Evolutionary conservation across 2,888 invertebrate genomes (phyloP), one percentile per base, ranked within the genome.

Genomic region (Spisula solida): DNA sequence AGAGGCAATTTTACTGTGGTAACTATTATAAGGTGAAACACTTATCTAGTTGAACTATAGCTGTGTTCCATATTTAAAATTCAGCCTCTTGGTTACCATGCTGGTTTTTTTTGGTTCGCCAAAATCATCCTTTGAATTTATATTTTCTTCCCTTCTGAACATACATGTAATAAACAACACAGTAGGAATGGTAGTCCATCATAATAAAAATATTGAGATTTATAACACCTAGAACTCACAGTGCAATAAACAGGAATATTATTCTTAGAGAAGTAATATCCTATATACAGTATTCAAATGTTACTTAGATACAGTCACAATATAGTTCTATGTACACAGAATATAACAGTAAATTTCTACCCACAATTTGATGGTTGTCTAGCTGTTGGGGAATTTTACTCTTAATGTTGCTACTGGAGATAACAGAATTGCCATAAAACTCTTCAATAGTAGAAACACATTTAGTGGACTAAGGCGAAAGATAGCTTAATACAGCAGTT

Each of bases 351-450:
- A 85, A 85, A 85, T 85, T 85, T 79, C 41, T 56, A 34, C 79
- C 41, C 75, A 51, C 51, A 85, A 79, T 85, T 85, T 85, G 51
- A 85, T 41, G 85, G 79, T 79, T 85, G 85, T 85, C 85, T 85
- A 55, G 85, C 29, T 79, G 56, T 80, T 6, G 10, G 34, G 48
- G 47, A 25, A 80, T 25, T 18, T 31, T 31, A 34, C 31, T 75
- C 34, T 75, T 75, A 31, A 75, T 75, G 75, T 75, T 75, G 75
- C 16, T 75, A 31, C 10, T 18, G 31, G 2, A 18, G 75, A 75
- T 34, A 75, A 16, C 14, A 75, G 25, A 34, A 75, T 16, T 31
- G 75, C 75, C 75, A 75, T 75, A 75, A 75, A 75, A 31, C 75
- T 75, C 31, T 75, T 75, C 34, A 75, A 16, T 75, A 31, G 16